phyloP scores from a whole-genome alignment of 1,140 invertebrate genomes.

The Phortica variegata region DNA sequence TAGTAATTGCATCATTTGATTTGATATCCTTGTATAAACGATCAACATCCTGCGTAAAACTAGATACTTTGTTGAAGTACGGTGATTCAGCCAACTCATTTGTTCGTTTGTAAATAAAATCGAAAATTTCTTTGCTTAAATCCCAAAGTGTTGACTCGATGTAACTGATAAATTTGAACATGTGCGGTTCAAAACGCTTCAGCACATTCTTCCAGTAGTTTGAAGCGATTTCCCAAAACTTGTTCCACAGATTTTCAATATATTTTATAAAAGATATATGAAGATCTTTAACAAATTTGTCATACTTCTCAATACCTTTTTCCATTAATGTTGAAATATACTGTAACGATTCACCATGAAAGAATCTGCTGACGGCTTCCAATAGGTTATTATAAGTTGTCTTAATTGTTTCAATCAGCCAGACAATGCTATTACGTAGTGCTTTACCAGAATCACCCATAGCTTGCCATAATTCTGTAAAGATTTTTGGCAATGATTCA shows the following conservation, averaged over 20 bases:
- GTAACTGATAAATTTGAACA: slow-evolving; percentile 74
- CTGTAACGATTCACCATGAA: slow-evolving; percentile 72
- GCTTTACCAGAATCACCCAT: slow-evolving; percentile 80
- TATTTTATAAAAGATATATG: slow-evolving; percentile 76
- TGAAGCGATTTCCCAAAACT: slow-evolving; percentile 62
- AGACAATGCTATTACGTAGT: slow-evolving; percentile 71
- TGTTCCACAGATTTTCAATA: slow-evolving; percentile 71
- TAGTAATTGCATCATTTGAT: slow-evolving; percentile 70
- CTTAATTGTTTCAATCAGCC: slow-evolving; percentile 74
- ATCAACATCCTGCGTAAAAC: slow-evolving; percentile 78
- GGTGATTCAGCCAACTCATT: slow-evolving; percentile 77
- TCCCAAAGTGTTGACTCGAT: slow-evolving; percentile 72
- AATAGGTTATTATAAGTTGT: slow-evolving; percentile 68
- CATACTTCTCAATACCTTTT: slow-evolving; percentile 71
- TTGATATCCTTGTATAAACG: slow-evolving; percentile 73
- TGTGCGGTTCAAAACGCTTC: slow-evolving; percentile 72
- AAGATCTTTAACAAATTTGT: slow-evolving; percentile 74
- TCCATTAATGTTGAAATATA: slow-evolving; percentile 69
- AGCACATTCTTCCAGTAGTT: slow-evolving; percentile 72
- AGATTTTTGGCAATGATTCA: slow-evolving; percentile 72
- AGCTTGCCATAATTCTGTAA: slow-evolving; percentile 78
- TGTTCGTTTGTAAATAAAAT: slow-evolving; percentile 77
- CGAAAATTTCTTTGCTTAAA: slow-evolving; percentile 70
- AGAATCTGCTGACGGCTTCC: slow-evolving; percentile 66
- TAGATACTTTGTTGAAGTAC: slow-evolving; percentile 75